Evolutionary conservation across 2,113 vertebrate genomes (phyloP).

Genomic region (Tursiops truncatus): DNA sequence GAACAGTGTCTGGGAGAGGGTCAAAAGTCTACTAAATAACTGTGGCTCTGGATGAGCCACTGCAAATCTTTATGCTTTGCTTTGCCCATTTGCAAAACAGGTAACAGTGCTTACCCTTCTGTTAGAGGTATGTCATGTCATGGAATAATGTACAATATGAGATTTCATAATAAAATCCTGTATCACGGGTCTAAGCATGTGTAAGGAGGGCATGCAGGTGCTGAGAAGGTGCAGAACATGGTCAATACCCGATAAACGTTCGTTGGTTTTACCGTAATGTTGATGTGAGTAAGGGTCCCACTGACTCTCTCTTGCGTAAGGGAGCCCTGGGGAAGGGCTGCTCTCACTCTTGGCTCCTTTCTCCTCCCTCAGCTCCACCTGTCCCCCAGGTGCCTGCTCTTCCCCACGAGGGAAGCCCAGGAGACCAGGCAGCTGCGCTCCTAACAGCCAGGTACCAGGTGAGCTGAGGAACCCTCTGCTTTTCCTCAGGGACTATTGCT

Average conservation of each 20-base stretch:
- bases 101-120: not conserved
- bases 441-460: conserved; percentile 79
- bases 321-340: conserved; percentile 53
- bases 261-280: not conserved
- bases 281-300: not conserved
- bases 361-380: conserved; percentile 77
- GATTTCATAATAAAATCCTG: conserved; percentile 20
- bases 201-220: not conserved
- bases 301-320: conserved; percentile 29
- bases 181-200: not conserved
- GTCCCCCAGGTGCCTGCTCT: conserved; percentile 77
- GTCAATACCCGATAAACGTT: not conserved
- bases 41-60: not conserved
- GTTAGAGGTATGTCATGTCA: not conserved
- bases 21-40: not conserved
- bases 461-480: conserved; percentile 75
- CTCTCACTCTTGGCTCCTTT: conserved; percentile 79
- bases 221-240: not conserved
- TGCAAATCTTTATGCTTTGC: conserved; percentile 42
- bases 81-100: conserved; percentile 31
- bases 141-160: not conserved
- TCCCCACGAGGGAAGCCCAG: conserved; percentile 77
- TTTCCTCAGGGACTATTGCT: conserved; percentile 65
- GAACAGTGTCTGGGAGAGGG: not conserved
- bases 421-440: conserved; percentile 78